A percentile compares a stretch with the other conserved stretches of the same genome.
Conservation (phyloP, 1,140 invertebrate genomes). For the Cydia fagiglandana region DNA sequence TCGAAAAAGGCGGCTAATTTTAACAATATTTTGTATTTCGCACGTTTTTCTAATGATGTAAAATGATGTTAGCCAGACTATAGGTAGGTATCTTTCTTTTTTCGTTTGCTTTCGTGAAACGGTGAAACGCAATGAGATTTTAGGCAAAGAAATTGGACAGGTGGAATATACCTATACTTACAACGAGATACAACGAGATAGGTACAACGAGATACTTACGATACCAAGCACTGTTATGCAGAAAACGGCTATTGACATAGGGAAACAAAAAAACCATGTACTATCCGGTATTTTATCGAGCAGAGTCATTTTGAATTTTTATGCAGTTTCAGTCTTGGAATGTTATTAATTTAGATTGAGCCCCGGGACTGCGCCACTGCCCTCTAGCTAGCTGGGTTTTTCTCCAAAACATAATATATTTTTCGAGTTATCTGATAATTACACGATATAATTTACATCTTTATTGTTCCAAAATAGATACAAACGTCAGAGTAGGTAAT, state of each 20-base stretch:
- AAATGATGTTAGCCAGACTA: no score
- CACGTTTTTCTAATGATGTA: no score
- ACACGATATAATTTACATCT: neutral
- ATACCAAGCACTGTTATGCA: neutral
- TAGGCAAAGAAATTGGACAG: no score
- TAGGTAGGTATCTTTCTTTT: no score
- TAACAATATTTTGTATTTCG: no score
- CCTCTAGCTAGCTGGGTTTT: neutral
- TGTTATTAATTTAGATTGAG: neutral
- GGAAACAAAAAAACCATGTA: neutral
- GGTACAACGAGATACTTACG: neutral
- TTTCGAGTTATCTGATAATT: neutral
- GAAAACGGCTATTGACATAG: neutral
- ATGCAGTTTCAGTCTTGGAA: neutral
- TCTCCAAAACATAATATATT: neutral
- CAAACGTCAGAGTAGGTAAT: neutral
- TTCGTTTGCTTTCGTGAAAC: no score
- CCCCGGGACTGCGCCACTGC: neutral
- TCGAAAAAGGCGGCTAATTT: no score
- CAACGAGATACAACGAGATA: no score
- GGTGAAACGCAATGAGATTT: no score
- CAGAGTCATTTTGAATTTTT: neutral
- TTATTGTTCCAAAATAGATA: neutral
- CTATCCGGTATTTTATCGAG: neutral
- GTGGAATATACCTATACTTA: no score